Evolutionary conservation across 2,113 vertebrate genomes (phyloP).

Genomic region (Larimichthys crocea): DNA sequence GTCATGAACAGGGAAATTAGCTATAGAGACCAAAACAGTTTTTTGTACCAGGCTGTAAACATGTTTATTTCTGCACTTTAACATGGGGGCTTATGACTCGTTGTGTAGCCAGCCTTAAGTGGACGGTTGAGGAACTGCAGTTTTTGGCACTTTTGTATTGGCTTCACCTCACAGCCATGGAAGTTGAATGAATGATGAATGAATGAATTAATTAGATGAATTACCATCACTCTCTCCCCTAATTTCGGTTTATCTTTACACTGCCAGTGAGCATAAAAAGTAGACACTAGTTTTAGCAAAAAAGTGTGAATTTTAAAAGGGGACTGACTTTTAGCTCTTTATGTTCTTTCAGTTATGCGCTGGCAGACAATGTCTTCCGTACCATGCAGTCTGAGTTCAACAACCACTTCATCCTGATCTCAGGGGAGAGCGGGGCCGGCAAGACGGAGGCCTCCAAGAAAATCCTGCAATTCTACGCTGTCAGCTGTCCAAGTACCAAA

Average conservation of each 20-base stretch:
- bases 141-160: too few relatives aligned
- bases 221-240: background rate
- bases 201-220: too few relatives aligned
- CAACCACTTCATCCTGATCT: slow-evolving; percentile 98
- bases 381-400: slow-evolving; percentile 93
- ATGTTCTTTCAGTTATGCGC: slow-evolving; percentile 87
- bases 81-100: too few relatives aligned
- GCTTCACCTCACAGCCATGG: too few relatives aligned
- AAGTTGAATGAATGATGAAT: too few relatives aligned
- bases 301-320: background rate
- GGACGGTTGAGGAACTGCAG: too few relatives aligned
- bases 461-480: slow-evolving; percentile 94
- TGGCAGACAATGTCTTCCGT: slow-evolving; percentile 96
- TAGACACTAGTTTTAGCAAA: background rate
- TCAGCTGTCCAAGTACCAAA: slow-evolving; percentile 92
- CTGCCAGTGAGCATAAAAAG: background rate
- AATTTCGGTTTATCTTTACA: background rate
- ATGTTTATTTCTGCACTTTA: too few relatives aligned
- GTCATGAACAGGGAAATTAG: too few relatives aligned
- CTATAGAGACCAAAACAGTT: too few relatives aligned
- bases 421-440: slow-evolving; percentile 95
- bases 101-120: too few relatives aligned
- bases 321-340: background rate
- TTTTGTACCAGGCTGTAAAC: too few relatives aligned
- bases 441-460: slow-evolving; percentile 98